Evolutionary conservation across 2,113 vertebrate species (phyloP).

Genomic region (Gallinago paraguaiae): DNA sequence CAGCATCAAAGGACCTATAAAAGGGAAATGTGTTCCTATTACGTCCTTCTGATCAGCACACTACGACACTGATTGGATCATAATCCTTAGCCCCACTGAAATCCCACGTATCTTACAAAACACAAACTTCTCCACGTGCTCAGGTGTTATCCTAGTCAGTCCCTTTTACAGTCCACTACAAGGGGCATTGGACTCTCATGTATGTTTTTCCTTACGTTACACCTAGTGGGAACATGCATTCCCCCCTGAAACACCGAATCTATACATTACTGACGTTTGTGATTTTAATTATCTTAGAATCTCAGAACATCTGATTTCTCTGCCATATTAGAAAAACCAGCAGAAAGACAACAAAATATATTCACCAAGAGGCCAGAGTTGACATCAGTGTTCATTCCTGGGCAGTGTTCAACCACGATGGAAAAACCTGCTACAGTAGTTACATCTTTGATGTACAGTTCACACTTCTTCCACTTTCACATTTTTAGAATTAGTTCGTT

Average conservation of each 20-base stretch:
- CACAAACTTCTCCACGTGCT: neutral
- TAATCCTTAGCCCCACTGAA: neutral
- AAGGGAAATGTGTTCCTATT: neutral
- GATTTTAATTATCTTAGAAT: slow-evolving; percentile 39
- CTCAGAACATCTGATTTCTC: slow-evolving; percentile 45
- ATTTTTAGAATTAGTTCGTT: neutral
- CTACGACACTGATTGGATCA: neutral
- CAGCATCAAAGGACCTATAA: neutral
- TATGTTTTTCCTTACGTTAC: neutral
- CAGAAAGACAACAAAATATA: slow-evolving; percentile 68
- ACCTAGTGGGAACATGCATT: neutral
- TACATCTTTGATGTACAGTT: slow-evolving; percentile 52
- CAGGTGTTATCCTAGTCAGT: neutral
- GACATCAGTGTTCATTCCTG: slow-evolving; percentile 74
- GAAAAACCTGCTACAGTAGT: slow-evolving; percentile 47
- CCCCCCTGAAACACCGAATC: neutral
- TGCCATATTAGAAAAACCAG: slow-evolving; percentile 68
- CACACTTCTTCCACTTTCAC: slow-evolving; percentile 9
- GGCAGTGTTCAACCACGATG: slow-evolving; percentile 19
- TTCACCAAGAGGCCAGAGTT: slow-evolving; percentile 44
- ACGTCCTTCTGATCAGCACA: neutral
- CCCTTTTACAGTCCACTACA: neutral
- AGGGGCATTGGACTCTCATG: neutral
- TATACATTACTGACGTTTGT: neutral
- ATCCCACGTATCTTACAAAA: neutral